Evolutionary conservation across 1,140 invertebrate genomes (phyloP), one percentile per base, ranked within the genome.

Genomic region (Brachystomella parvula): DNA sequence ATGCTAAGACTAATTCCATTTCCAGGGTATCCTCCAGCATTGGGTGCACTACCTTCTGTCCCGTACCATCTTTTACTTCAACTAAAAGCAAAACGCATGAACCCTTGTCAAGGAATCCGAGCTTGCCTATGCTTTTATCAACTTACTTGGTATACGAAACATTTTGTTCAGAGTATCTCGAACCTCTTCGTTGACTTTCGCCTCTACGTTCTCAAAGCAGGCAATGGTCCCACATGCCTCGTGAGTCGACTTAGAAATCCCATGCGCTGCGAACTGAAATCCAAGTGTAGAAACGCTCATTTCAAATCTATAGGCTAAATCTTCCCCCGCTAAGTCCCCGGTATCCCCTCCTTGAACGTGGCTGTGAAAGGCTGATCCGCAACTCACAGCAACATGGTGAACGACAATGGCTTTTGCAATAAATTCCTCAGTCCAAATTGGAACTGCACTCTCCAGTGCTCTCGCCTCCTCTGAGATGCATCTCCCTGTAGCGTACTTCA

Each of bases 131-230:
- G 6, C 19, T 39, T 39, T 6, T 39, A 39, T n/a, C n/a, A 21
- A 9, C 53, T 57, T 57, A 57, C 53, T 57, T 57, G 53, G 53
- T 21, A 57, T 6, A 21, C 53, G 6, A 24, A 57, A 57, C 21
- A 57, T 21, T 57, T 57, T 57, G 53, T 12, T 6, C 53, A 57
- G 53, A 6, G 53, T 12, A 57, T 57, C 53, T 24, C 53, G 53
- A 57, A 57, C 6, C n/a, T 6, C 6, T 21, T 57, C 53, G 6
- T 12, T 12, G 12, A 57, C 12, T 29, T 57, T 57, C 6, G 28
- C 53, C 21, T 57, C 6, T 12, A 24, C 12, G n/a, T 24, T 6
- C 21, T 57, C 53, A 6, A 9, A 24, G 53, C 53, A 57, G n/a
- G 53, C 6, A 12, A 57, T 6, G 6, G 53, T 24, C 19, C 35